Percentiles rank a stretch among this genome's conserved stretches.
These are phyloP conservation scores for Menidia menidia DNA, from an alignment of 2,797 vertebrate genomes.

Conservation along the genomic window DNA sequence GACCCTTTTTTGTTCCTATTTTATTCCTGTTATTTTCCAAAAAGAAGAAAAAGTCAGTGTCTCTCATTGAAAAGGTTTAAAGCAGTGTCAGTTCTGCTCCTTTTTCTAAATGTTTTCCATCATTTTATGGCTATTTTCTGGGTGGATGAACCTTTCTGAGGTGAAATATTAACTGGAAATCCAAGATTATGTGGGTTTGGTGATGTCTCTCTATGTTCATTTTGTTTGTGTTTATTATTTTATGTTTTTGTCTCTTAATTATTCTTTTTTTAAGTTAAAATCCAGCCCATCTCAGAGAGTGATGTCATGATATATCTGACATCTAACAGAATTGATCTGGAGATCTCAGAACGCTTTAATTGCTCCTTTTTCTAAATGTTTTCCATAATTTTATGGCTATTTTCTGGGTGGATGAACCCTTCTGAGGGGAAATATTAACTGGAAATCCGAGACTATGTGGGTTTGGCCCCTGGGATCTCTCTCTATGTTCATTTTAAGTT, in stretches of 20 bases:
- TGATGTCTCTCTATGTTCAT: too few species aligned
- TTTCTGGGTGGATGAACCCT: not conserved
- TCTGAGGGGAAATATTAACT: not conserved
- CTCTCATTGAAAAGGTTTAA: not conserved
- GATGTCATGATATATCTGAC: too few species aligned
- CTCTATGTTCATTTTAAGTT: conserved; percentile 3
- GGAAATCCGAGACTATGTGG: not conserved
- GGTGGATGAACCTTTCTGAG: not conserved
- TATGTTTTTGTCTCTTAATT: too few species aligned
- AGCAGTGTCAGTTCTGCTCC: not conserved
- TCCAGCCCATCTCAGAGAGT: too few species aligned
- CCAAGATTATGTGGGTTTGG: too few species aligned
- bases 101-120: not conserved
- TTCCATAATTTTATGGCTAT: too few species aligned
- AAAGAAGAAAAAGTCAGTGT: not conserved
- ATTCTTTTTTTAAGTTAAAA: too few species aligned
- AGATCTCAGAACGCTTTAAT: too few species aligned
- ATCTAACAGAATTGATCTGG: too few species aligned
- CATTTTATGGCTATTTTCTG: not conserved
- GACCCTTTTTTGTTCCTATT: not conserved
- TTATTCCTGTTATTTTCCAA: not conserved
- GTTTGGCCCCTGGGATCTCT: conserved; percentile 3
- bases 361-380: not conserved
- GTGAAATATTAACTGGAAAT: too few species aligned
- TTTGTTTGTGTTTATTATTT: too few species aligned